phyloP scores from a whole-genome alignment of 2,888 invertebrate species.

The Drosophila cognata region DNA sequence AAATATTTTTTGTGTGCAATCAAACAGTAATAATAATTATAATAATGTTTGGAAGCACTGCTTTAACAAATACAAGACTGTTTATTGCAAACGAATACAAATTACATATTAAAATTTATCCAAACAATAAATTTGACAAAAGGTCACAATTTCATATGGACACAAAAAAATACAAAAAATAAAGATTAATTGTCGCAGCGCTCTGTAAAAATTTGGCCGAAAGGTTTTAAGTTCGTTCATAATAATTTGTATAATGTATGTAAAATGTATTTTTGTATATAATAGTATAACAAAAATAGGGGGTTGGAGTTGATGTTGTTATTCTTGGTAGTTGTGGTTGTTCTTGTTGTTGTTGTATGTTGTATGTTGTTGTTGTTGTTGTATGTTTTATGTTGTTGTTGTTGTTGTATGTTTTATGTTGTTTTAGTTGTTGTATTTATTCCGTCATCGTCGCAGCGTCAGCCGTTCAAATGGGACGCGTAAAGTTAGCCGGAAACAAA shows the following conservation, averaged over 20 bases:
- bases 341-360: conserved; percentile 19
- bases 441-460: conserved; percentile 38
- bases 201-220: conserved; percentile 68
- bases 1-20: conserved; percentile 61
- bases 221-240: conserved; percentile 46
- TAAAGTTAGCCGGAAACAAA: conserved; percentile 99
- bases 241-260: conserved; percentile 46
- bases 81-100: conserved; percentile 54
- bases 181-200: conserved; percentile 48
- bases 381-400: conserved; percentile 21
- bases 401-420: conserved; percentile 31
- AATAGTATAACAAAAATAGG: conserved; percentile 58
- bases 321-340: conserved; percentile 26
- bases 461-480: conserved; percentile 88
- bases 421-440: conserved; percentile 46
- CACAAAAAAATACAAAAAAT: conserved; percentile 31
- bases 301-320: conserved; percentile 51
- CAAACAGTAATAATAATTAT: conserved; percentile 63
- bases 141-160: conserved; percentile 24
- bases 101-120: conserved; percentile 42
- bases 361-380: conserved; percentile 23
- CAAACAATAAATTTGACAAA: conserved; percentile 57
- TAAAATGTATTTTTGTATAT: conserved; percentile 46
- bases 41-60: conserved; percentile 71
- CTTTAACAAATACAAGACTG: conserved; percentile 58